phyloP scores from a whole-genome alignment of 37 sponge, comb jelly and placozoan genomes.

The Ianthella basta region DNA sequence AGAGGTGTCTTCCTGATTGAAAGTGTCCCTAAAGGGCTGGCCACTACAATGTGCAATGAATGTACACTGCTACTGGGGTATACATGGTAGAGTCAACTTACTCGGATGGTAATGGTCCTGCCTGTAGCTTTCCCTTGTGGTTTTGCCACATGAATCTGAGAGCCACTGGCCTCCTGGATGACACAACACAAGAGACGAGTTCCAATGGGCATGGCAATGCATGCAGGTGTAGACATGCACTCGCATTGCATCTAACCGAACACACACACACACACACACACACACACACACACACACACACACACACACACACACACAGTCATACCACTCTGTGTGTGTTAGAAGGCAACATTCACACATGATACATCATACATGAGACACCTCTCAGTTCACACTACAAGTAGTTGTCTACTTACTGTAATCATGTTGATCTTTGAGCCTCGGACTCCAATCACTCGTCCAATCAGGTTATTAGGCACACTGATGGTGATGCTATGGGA shows the following conservation, averaged over 20 bases:
- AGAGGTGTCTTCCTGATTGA: no score
- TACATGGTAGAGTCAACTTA: neutral
- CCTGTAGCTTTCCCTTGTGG: conserved; percentile 74
- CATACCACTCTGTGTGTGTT: neutral
- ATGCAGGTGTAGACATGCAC: neutral
- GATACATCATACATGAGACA: no score
- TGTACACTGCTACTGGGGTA: neutral
- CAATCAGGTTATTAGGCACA: conserved; percentile 81
- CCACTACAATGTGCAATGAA: no score
- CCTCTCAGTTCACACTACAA: no score
- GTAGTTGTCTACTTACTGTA: conserved; percentile 47
- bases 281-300: conserved; percentile 11
- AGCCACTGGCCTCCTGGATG: conserved; percentile 68
- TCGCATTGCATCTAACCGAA: neutral
- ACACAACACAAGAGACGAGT: neutral
- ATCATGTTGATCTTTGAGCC: conserved; percentile 90
- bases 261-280: conserved; percentile 26
- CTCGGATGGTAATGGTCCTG: conserved; percentile 84
- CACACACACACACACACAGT: neutral
- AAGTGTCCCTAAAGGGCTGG: no score
- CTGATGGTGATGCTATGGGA: conserved; percentile 41
- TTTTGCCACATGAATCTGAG: conserved; percentile 88
- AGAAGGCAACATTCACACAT: neutral
- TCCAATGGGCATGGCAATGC: neutral
- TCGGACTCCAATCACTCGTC: conserved; percentile 85